Evolutionary conservation across 1,140 invertebrate genomes (phyloP), one percentile per base, ranked within the genome.

Genomic region (Zaprionus ghesquierei): DNA sequence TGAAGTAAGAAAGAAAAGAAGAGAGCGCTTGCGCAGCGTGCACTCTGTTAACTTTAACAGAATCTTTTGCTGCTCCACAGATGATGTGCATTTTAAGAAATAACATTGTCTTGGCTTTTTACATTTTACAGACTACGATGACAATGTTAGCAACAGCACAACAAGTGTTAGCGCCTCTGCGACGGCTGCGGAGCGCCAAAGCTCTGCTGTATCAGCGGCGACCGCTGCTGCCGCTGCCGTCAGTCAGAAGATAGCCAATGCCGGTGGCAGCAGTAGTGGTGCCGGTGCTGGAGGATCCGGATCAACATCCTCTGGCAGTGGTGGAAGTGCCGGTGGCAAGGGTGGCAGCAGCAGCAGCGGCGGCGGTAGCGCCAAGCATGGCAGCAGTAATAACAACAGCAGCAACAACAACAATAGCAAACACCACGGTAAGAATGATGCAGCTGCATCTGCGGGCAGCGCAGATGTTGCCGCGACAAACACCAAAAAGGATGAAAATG

Each of bases 401-500:
- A 50, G 23, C 35, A 55, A 23, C 15, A 53, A 27, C 60, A 31
- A 31, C 23, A 60, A 20, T 53, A 68, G 35, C 56, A 73, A 79
- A 65, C 50, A 84, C 13, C 81, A 91, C 51, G 81, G 81, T 76
- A 91, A 91, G 76, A 84, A 89, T 79, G 90, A 91, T 72, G 84
- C 65, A 69, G 74, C 73, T 77, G 82, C 76, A 70, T 68, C 77
- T 66, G 81, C 87, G 46, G 51, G 70, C 38, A 73, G 78, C 59
- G 71, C 60, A 79, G 87, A 74, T 74, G 71, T 71, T 73, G 73
- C 75, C 49, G 69, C 74, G 33, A 53, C 95, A 84, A 93, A 94
- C 77, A 93, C 95, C 59, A 96, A 95, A 91, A 93, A 94, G 90
- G 93, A 93, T 18, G 95, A 95, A 76, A 94, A 94, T 87, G 93